A percentile compares a stretch with the other conserved stretches of the same genome.
Conservation (phyloP, 2,888 invertebrate species). For the Actias luna region DNA sequence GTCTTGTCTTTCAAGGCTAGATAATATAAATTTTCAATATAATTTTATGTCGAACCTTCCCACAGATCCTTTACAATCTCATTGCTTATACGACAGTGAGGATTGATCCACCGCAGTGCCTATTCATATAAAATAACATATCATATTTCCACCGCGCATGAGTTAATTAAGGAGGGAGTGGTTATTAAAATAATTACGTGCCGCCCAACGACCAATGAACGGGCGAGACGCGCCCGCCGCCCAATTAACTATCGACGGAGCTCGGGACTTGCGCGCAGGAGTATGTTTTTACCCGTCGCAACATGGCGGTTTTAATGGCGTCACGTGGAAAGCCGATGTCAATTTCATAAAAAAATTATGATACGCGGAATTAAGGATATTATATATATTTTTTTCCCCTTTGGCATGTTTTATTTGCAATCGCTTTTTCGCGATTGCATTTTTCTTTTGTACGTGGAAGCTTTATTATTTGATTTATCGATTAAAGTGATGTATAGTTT, state of each 20-base stretch:
- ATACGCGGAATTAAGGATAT: background rate
- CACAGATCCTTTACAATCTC: background rate
- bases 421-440: background rate
- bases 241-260: slow-evolving; percentile 69
- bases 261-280: slow-evolving; percentile 48
- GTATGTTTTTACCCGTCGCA: slow-evolving; percentile 56
- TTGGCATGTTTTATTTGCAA: background rate
- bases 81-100: background rate
- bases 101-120: background rate
- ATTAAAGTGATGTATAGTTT: no score
- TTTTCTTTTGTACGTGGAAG: background rate
- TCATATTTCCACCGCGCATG: slow-evolving; percentile 20
- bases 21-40: background rate
- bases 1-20: no score
- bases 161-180: slow-evolving; percentile 73
- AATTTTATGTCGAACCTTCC: no score
- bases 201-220: slow-evolving; percentile 69
- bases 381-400: no score
- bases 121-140: background rate
- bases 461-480: background rate
- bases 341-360: slow-evolving; percentile 9
- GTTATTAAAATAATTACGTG: slow-evolving; percentile 76
- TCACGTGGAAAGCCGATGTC: slow-evolving; percentile 13
- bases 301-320: slow-evolving; percentile 49
- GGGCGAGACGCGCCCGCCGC: slow-evolving; percentile 43